phyloP scores from a whole-genome alignment of 1,140 invertebrate genomes.

The Euwallacea fornicatus region DNA sequence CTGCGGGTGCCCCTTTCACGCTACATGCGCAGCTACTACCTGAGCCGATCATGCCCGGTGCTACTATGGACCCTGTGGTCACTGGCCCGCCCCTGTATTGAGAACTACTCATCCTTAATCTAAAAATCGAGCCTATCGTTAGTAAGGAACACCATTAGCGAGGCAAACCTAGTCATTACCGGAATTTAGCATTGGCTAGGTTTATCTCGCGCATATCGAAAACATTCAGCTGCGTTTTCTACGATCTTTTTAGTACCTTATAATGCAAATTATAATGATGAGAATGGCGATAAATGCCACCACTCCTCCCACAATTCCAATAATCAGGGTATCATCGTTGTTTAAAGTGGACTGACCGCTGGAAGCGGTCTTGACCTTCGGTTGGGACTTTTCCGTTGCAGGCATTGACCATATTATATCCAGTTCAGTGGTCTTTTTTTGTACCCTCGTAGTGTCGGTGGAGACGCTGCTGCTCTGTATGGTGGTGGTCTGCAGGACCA shows the following conservation, averaged over 20 bases:
- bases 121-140: neutral
- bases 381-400: conserved; percentile 57
- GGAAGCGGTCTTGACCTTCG: conserved; percentile 58
- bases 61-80: conserved; percentile 57
- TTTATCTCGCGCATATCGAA: neutral
- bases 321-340: conserved; percentile 89
- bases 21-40: conserved; percentile 56
- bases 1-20: conserved; percentile 57
- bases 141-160: neutral
- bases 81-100: conserved; percentile 69
- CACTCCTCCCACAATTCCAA: conserved; percentile 88
- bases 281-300: conserved; percentile 87
- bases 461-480: conserved; percentile 49
- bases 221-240: neutral
- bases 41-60: conserved; percentile 55
- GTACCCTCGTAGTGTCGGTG: conserved; percentile 54
- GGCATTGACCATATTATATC: conserved; percentile 87
- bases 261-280: conserved; percentile 85
- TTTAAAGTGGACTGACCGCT: conserved; percentile 63
- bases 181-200: neutral
- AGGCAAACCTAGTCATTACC: neutral
- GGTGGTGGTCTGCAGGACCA: conserved; percentile 56
- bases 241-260: conserved; percentile 55
- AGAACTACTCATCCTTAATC: conserved; percentile 63
- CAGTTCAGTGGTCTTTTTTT: conserved; percentile 68